These are phyloP conservation scores for Sinotaia quadrata DNA, from an alignment of 2,888 invertebrate genomes.

Conservation along the genomic window DNA sequence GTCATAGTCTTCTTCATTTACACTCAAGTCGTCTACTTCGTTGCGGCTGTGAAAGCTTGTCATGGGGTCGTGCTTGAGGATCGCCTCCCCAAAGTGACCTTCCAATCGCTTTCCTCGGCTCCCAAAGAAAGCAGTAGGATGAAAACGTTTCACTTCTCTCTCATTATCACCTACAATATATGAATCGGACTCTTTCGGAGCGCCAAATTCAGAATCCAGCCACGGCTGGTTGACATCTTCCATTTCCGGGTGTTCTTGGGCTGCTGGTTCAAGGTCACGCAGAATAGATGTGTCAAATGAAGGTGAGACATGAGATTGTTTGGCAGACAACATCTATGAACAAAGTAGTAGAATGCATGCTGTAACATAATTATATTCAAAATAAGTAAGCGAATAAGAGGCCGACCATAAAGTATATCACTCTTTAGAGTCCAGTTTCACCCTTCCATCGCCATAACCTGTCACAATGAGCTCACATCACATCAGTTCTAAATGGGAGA, in stretches of 20 bases:
- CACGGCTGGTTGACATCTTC: constrained; percentile 7
- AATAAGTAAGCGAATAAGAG: neutral
- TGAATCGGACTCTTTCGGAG: too few relatives aligned
- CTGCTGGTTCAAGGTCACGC: neutral
- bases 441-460: neutral
- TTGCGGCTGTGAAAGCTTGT: neutral
- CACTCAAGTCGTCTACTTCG: neutral
- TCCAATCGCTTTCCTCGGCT: constrained; percentile 17
- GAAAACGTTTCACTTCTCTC: constrained; percentile 8
- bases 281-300: neutral
- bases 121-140: constrained; percentile 2
- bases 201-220: neutral
- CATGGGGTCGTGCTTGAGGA: neutral
- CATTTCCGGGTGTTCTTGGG: too few relatives aligned
- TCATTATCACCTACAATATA: neutral
- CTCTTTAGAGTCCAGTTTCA: neutral
- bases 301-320: neutral
- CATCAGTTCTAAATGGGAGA: too few relatives aligned
- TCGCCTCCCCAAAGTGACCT: constrained; percentile 5
- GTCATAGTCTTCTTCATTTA: neutral
- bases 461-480: neutral
- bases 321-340: neutral
- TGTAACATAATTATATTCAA: neutral
- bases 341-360: neutral
- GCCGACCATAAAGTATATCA: too few relatives aligned